These are phyloP conservation scores for Lepidurus arcticus DNA, from an alignment of 1,140 invertebrate genomes.

Conservation along the genomic window DNA sequence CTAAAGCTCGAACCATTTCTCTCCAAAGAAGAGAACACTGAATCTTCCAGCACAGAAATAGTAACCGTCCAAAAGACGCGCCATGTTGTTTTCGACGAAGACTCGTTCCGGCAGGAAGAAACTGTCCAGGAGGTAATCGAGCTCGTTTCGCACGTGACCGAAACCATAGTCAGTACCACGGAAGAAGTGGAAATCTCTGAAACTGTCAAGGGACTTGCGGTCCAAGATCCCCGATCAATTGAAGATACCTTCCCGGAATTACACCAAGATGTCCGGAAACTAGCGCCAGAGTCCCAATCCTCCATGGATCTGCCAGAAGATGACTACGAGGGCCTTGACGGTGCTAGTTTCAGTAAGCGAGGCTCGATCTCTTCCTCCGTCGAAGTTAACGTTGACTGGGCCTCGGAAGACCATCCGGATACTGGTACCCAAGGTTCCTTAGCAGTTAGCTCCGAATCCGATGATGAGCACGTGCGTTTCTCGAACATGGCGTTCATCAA, in stretches of 20 bases:
- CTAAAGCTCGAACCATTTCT: neutral
- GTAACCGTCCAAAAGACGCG: neutral
- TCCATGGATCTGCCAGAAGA: constrained; percentile 18
- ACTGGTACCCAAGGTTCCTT: constrained; percentile 18
- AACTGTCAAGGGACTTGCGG: neutral
- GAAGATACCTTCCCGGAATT: neutral
- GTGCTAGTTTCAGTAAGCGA: neutral
- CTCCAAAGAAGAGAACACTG: neutral
- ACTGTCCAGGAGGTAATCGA: neutral
- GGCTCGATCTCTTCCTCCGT: constrained; percentile 25
- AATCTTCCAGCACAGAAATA: neutral
- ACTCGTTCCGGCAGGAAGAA: neutral
- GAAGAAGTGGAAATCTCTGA: neutral
- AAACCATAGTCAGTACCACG: neutral
- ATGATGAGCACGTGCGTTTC: constrained; percentile 22
- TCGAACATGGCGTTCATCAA: constrained; percentile 33
- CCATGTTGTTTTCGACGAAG: neutral
- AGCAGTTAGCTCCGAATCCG: constrained; percentile 29
- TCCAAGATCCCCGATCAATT: neutral
- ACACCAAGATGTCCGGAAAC: neutral
- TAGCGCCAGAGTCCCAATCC: neutral
- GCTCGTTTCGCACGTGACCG: neutral
- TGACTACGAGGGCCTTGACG: constrained; percentile 4
- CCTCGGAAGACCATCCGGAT: constrained; percentile 27
- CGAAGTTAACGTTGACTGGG: constrained; percentile 32